phyloP scores from a whole-genome alignment of 2,888 invertebrate species.

The Hemistola chrysoprasaria region DNA sequence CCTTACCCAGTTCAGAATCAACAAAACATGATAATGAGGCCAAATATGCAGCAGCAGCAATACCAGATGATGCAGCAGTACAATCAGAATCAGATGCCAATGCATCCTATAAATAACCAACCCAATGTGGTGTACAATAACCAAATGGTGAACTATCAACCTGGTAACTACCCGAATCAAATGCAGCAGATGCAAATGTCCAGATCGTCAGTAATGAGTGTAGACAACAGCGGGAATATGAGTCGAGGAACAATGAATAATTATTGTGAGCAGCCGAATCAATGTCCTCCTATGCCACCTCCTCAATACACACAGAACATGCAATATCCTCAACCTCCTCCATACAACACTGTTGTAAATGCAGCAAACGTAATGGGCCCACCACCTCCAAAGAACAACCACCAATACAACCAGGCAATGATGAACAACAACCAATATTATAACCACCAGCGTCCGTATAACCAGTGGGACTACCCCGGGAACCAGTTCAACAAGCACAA shows the following conservation, averaged over 20 bases:
- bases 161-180: constrained; percentile 59
- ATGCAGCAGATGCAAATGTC: constrained; percentile 72
- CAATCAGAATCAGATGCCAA: constrained; percentile 57
- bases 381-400: constrained; percentile 74
- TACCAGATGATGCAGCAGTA: constrained; percentile 69
- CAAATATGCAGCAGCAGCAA: constrained; percentile 53
- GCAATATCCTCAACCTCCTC: constrained; percentile 68
- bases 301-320: constrained; percentile 61
- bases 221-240: constrained; percentile 72
- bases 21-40: constrained; percentile 51
- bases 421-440: constrained; percentile 76
- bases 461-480: constrained; percentile 71
- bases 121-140: constrained; percentile 59
- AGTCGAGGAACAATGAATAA: constrained; percentile 63
- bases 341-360: constrained; percentile 69
- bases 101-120: constrained; percentile 53
- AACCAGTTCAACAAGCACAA: constrained; percentile 73
- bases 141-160: constrained; percentile 60
- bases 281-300: constrained; percentile 46
- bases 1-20: constrained; percentile 62
- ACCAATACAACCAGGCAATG: constrained; percentile 74
- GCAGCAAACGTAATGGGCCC: constrained; percentile 73
- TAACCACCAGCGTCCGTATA: constrained; percentile 70
- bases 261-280: constrained; percentile 63
- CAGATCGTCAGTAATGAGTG: constrained; percentile 73